A percentile compares a stretch with the other conserved stretches of the same genome.
Evolutionary conservation across 1,140 invertebrate genomes (phyloP).

Genomic region (Spodoptera frugiperda): DNA sequence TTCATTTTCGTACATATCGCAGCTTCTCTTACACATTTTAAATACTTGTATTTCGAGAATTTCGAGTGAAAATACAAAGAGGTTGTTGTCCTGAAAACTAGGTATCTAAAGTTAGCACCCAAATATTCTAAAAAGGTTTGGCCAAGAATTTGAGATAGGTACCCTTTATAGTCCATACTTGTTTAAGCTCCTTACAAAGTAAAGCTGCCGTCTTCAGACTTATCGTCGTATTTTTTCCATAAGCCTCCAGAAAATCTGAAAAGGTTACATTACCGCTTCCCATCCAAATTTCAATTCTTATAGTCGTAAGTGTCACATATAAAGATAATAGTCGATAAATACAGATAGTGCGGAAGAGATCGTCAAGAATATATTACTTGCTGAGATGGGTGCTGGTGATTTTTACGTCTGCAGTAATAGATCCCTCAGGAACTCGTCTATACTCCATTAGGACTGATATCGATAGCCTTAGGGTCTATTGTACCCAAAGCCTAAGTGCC

Average conservation of each 20-base stretch:
- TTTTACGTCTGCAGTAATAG: constrained; percentile 51
- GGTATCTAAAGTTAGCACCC: neutral
- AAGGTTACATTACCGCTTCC: constrained; percentile 7
- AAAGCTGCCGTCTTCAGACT: neutral
- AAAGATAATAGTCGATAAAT: constrained; percentile 76
- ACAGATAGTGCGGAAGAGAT: constrained; percentile 58
- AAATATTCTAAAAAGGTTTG: neutral
- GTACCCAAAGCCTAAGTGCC: no score
- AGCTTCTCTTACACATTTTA: constrained; percentile 11
- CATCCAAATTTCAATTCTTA: constrained; percentile 9
- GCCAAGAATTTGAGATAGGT: neutral
- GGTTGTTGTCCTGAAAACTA: constrained; percentile 11
- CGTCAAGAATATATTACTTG: constrained; percentile 71
- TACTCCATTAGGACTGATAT: no score
- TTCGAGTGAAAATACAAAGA: neutral
- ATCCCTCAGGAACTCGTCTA: neutral
- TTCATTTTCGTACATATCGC: constrained; percentile 6
- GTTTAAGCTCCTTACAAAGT: neutral
- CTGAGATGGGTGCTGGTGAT: constrained; percentile 64
- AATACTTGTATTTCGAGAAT: constrained; percentile 15
- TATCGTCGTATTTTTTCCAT: neutral
- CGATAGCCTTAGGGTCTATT: no score
- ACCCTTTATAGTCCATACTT: constrained; percentile 6
- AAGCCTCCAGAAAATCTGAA: constrained; percentile 5
- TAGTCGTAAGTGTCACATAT: constrained; percentile 61